Evolutionary conservation across 1,140 invertebrate species (phyloP).

Genomic region (Bathynomus jamesi): DNA sequence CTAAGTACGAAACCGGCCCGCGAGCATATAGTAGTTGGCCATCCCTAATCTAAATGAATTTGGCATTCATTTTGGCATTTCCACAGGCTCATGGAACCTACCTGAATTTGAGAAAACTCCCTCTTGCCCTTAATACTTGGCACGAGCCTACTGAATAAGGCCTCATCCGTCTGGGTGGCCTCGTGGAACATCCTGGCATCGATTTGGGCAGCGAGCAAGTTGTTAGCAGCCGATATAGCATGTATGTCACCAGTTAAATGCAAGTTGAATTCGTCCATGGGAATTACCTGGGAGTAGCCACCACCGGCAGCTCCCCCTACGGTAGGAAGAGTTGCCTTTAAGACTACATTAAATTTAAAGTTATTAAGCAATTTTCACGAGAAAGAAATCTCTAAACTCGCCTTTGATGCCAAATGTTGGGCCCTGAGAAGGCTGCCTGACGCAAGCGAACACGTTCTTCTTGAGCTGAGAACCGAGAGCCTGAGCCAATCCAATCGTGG

Average conservation of each 20-base stretch:
- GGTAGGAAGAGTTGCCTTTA: too few relatives aligned
- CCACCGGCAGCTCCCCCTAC: conserved; percentile 68
- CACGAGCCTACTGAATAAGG: conserved; percentile 78
- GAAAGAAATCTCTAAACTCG: too few relatives aligned
- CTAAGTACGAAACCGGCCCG: too few relatives aligned
- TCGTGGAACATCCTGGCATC: conserved; percentile 90
- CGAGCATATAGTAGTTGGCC: too few relatives aligned
- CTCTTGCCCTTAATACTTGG: conserved; percentile 65
- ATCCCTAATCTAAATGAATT: too few relatives aligned
- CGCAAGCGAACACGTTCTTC: conserved; percentile 84
- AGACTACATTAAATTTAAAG: too few relatives aligned
- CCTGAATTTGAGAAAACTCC: conserved; percentile 57
- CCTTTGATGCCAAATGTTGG: conserved; percentile 98
- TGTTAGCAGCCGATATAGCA: conserved; percentile 95
- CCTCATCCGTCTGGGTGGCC: conserved; percentile 73
- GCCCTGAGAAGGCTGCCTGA: conserved; percentile 97
- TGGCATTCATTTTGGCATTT: too few relatives aligned
- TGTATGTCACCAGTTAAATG: conserved; percentile 99
- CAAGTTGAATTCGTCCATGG: conserved; percentile 99
- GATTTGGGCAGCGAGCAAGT: conserved; percentile 76
- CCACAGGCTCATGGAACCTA: too few relatives aligned
- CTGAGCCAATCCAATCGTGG: conserved; percentile 86
- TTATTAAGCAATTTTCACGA: too few relatives aligned
- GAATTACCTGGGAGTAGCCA: conserved; percentile 90
- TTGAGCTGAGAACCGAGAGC: conserved; percentile 75